A percentile compares a stretch with the other conserved stretches of the same genome.
Conservation (phyloP, 2,888 invertebrate genomes). For the Pyrochroa serraticornis region DNA sequence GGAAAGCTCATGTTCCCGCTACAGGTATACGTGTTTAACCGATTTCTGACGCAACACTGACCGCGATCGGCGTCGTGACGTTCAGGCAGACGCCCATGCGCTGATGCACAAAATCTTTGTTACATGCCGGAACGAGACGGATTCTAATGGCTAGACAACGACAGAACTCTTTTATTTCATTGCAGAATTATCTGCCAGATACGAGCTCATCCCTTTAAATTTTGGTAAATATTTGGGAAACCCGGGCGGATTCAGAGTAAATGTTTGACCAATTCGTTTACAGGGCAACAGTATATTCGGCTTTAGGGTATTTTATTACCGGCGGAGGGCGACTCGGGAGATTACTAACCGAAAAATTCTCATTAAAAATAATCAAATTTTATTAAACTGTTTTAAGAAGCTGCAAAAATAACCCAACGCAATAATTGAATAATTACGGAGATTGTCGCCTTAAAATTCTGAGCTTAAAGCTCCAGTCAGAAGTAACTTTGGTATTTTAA, state of each 20-base stretch:
- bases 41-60: constrained; percentile 27
- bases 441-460: neutral
- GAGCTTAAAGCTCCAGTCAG: no score
- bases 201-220: neutral
- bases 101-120: constrained; percentile 30
- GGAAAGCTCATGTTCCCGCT: neutral
- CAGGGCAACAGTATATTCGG: neutral
- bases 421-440: neutral
- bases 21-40: constrained; percentile 15
- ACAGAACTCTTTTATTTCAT: neutral
- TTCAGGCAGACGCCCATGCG: constrained; percentile 32
- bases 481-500: no score
- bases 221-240: neutral
- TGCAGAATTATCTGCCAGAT: no score
- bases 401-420: neutral
- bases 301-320: neutral
- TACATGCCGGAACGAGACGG: constrained; percentile 22
- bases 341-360: neutral
- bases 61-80: constrained; percentile 29
- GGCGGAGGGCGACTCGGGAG: no score
- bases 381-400: neutral
- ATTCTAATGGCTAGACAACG: neutral
- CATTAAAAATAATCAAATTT: constrained; percentile 1
- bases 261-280: constrained; percentile 6
- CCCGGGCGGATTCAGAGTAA: neutral